Evolutionary conservation across 2,888 invertebrate species (phyloP).

Genomic region (Netelia fuscicornis): DNA sequence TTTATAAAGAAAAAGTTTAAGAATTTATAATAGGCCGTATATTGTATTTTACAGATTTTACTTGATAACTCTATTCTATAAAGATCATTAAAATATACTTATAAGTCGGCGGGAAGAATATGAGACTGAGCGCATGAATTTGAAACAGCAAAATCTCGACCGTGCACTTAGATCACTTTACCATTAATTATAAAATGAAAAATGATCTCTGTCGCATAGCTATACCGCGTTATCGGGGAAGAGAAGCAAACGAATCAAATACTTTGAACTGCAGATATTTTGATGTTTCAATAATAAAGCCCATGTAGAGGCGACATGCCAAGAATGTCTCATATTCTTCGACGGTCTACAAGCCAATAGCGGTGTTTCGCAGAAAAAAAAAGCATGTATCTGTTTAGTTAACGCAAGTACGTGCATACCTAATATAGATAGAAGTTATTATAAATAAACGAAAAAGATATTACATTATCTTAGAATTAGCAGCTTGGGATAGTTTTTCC

Average conservation of each 20-base stretch:
- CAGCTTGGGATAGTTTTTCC: conserved; percentile 83
- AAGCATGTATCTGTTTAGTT: conserved; percentile 83
- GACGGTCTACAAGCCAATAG: conserved; percentile 72
- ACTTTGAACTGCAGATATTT: conserved; percentile 30
- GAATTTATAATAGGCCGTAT: conserved; percentile 83
- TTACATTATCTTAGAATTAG: conserved; percentile 84
- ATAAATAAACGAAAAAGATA: conserved; percentile 75
- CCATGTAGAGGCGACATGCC: conserved; percentile 5
- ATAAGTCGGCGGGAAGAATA: conserved; percentile 75
- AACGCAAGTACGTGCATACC: conserved; percentile 83
- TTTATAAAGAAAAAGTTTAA: conserved; percentile 82
- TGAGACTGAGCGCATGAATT: conserved; percentile 74
- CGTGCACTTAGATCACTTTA: conserved; percentile 44
- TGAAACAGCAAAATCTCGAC: conserved; percentile 59
- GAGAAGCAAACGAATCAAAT: conserved; percentile 24
- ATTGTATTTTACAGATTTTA: conserved; percentile 85
- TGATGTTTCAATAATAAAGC: conserved; percentile 61
- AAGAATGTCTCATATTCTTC: conserved; percentile 81
- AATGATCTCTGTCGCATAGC: conserved; percentile 46
- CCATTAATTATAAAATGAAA: conserved; percentile 35
- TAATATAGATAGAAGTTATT: conserved; percentile 83
- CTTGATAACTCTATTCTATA: conserved; percentile 79
- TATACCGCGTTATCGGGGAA: conserved; percentile 54
- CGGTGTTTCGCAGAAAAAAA: conserved; percentile 63
- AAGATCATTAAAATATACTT: conserved; percentile 76